These are phyloP conservation scores for Platypus cylindrus DNA, from an alignment of 2,888 invertebrate species.

Conservation along the genomic window DNA sequence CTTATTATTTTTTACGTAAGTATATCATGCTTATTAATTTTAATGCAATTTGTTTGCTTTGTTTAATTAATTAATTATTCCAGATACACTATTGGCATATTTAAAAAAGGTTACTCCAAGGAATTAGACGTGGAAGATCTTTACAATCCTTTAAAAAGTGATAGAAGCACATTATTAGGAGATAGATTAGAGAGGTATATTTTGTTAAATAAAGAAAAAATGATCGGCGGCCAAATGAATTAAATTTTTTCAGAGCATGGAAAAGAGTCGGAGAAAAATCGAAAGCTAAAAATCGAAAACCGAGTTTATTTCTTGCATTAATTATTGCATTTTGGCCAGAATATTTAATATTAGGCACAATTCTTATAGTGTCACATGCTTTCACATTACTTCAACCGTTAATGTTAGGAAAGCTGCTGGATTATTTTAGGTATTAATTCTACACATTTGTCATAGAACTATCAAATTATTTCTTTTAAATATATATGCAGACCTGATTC, in stretches of 20 bases:
- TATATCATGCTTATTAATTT: no score
- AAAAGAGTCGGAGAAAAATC: conserved; percentile 45
- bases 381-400: conserved; percentile 50
- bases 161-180: conserved; percentile 56
- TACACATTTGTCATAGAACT: no score
- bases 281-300: conserved; percentile 41
- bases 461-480: no score
- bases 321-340: conserved; percentile 52
- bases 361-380: conserved; percentile 44
- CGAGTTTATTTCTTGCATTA: conserved; percentile 51
- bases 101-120: conserved; percentile 59
- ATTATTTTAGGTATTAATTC: conserved; percentile 39
- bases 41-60: no score
- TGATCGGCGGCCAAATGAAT: no score
- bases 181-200: conserved; percentile 51
- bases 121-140: conserved; percentile 62
- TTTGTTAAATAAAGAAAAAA: background rate
- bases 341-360: conserved; percentile 45
- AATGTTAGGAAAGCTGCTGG: conserved; percentile 46
- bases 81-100: conserved; percentile 68
- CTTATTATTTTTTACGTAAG: conserved; percentile 41
- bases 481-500: conserved; percentile 39
- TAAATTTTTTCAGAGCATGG: conserved; percentile 46
- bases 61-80: no score
- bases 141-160: conserved; percentile 53